Conservation (phyloP, 2,888 invertebrate genomes). For the Stenotaenia linearis region DNA sequence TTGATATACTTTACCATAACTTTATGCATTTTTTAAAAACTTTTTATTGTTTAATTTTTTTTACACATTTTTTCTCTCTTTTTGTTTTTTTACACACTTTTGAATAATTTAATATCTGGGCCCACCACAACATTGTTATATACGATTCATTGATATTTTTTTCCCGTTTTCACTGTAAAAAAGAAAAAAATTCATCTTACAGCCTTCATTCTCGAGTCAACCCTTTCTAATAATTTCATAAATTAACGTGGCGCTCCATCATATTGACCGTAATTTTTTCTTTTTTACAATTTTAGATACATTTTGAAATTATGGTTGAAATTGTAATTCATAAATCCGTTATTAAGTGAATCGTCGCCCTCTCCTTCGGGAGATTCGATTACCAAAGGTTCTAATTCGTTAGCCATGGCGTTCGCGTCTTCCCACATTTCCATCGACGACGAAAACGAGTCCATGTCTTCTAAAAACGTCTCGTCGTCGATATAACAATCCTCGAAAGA, state of each 20-base stretch:
- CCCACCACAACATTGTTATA: background rate
- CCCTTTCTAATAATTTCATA: background rate
- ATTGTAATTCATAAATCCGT: background rate
- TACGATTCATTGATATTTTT: background rate
- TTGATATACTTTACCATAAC: too few relatives aligned
- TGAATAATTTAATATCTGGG: background rate
- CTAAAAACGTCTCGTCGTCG: slow-evolving; percentile 10
- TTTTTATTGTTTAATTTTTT: background rate
- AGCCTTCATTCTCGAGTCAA: background rate
- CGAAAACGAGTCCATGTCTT: slow-evolving; percentile 6
- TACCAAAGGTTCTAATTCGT: background rate
- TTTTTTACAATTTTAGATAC: slow-evolving; percentile 9
- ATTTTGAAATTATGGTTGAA: slow-evolving; percentile 12
- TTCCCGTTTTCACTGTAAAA: background rate
- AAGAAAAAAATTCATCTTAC: background rate
- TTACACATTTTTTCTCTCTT: background rate
- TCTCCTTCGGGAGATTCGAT: background rate
- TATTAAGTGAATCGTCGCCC: background rate
- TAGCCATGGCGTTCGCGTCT: background rate
- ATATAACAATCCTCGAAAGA: slow-evolving; percentile 19
- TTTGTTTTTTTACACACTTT: background rate
- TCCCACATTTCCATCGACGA: slow-evolving; percentile 6
- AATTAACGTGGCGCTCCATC: background rate
- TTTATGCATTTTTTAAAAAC: too few relatives aligned
- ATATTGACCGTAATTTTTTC: background rate